Base-by-base conservation (phyloP, 1,140 invertebrate species). In the Neotoxoptera formosana region DNA sequence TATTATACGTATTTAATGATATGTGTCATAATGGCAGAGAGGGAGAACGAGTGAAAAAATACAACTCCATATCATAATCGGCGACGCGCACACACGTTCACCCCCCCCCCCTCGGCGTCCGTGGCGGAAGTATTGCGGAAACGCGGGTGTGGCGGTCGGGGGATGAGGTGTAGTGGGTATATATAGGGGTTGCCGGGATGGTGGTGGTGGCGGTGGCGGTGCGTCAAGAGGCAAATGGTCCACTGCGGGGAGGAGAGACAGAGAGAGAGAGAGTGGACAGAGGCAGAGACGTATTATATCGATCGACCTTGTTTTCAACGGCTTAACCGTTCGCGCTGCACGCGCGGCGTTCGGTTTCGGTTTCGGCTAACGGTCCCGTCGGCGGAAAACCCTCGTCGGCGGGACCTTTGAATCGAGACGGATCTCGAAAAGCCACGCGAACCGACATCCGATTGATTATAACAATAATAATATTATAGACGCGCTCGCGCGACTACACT, bases 261-360 rank as follows among this genome's bases (percentile, higher is more conserved):
- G 25, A 23, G 53, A 60, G 36, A 90, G 60, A n/a, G 30, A 4
- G 60, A n/a, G 4, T 41, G 41, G 41, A 41, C 41, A 41, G 60
- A 36, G 23, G 53, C 36, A 14, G 30, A 45, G 17, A 36, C 9
- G 36, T 90, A 36, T 83, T 36, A 36, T 83, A 93, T 93, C 83
- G 91, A 83, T 83, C 67, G 91, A 93, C 83, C 83, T 45, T 86
- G 91, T 93, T 86, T 51, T 41, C 67, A 20, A 51, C 21, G 45
- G 20, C 47, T 92, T 92, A 34, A 56, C 45, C 81, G 90, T 91
- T 60, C 30, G 60, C 90, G 34, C 60, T 76, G 60, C 60, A 76
- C 60, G 60, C 60, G 14, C 60, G 30, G 30, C 60, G 60, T n/a
- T 76, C n/a, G 60, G 60, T 76, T 76, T 76, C 14, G 60, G n/a